These are phyloP conservation scores for Tortrix viridana DNA, from an alignment of 2,888 invertebrate genomes.

Conservation along the genomic window DNA sequence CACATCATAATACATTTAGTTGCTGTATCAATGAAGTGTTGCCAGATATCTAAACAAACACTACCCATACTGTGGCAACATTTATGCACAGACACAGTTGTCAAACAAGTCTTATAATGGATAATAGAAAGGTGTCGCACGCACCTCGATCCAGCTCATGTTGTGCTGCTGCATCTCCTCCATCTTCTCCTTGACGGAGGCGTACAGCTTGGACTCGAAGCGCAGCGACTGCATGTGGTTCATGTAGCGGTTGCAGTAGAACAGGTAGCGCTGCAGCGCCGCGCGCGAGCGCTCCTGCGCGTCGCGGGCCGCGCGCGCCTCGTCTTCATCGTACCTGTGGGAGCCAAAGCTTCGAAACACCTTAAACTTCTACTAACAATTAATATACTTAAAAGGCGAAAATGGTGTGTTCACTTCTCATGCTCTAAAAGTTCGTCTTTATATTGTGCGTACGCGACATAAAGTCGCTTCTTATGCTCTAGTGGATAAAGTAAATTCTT, in stretches of 20 bases:
- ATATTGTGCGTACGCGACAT: too few relatives aligned
- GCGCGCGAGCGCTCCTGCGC: conserved; percentile 97
- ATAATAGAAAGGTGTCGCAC: neutral
- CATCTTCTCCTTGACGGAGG: conserved; percentile 98
- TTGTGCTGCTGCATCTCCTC: conserved; percentile 99
- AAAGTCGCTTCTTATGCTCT: too few relatives aligned
- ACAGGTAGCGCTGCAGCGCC: conserved; percentile 97
- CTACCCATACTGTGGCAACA: too few relatives aligned
- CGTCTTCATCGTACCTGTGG: conserved; percentile 94
- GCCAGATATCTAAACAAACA: too few relatives aligned
- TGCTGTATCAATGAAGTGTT: too few relatives aligned
- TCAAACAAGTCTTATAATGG: neutral
- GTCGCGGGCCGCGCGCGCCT: conserved; percentile 97
- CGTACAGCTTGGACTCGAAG: conserved; percentile 98
- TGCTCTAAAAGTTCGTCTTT: too few relatives aligned
- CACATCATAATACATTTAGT: too few relatives aligned
- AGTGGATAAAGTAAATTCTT: too few relatives aligned
- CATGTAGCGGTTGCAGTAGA: conserved; percentile 99
- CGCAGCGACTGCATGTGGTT: conserved; percentile 99
- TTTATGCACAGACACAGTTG: too few relatives aligned
- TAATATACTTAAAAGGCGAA: too few relatives aligned
- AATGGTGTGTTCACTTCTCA: too few relatives aligned
- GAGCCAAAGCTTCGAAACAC: too few relatives aligned
- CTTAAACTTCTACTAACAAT: neutral
- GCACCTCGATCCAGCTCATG: conserved; percentile 99